Conservation (phyloP, 2,113 vertebrate species). For the Gavialis gangeticus region DNA sequence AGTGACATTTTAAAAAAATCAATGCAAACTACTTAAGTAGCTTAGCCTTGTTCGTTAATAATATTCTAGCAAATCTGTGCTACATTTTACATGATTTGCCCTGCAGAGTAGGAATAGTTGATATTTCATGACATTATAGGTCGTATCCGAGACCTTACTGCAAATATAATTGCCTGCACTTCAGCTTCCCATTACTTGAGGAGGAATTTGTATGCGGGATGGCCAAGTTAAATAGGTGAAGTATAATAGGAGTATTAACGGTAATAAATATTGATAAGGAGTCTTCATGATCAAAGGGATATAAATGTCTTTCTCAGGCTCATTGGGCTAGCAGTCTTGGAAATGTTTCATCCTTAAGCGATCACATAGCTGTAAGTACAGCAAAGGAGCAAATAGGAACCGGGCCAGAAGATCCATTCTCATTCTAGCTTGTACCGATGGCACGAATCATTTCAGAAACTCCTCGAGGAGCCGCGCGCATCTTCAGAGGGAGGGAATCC, state of each 20-base stretch:
- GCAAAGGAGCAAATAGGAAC: not conserved
- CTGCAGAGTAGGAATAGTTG: not conserved
- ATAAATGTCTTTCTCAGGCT: not conserved
- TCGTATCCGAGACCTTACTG: not conserved
- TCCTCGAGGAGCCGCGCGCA: not conserved
- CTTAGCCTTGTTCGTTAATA: not conserved
- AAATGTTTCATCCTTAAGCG: not conserved
- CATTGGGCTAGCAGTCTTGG: not conserved
- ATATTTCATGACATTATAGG: not conserved
- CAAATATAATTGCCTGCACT: not conserved
- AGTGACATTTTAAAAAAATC: slow-evolving; percentile 31
- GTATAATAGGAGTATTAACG: not conserved
- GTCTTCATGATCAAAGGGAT: not conserved
- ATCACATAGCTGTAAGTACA: not conserved
- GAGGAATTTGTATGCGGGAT: not conserved
- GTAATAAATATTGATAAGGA: not conserved
- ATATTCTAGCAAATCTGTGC: accelerated
- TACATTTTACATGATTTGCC: accelerated
- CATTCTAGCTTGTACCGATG: not conserved
- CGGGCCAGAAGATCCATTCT: not conserved
- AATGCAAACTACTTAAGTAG: not conserved
- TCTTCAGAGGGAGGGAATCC: not conserved
- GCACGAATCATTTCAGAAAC: not conserved
- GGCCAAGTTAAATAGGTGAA: not conserved
- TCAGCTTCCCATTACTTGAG: not conserved